These are phyloP conservation scores for Latrodectus hesperus DNA, from an alignment of 2,888 invertebrate species.

Conservation along the genomic window DNA sequence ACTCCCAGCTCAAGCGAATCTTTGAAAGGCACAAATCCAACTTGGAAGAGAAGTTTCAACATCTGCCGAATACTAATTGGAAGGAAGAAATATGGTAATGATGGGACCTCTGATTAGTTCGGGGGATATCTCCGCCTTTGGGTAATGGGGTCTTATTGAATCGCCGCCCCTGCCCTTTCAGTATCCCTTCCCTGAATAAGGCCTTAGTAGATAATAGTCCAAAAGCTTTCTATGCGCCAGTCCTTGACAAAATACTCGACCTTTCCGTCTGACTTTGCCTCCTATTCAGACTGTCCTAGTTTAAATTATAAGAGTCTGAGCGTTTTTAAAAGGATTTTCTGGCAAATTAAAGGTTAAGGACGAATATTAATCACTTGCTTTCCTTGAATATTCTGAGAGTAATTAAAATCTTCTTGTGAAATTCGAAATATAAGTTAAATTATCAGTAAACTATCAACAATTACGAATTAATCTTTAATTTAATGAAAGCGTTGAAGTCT, in stretches of 20 bases:
- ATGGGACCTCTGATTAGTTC: conserved; percentile 50
- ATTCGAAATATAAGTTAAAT: no score
- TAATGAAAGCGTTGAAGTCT: no score
- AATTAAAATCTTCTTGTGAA: no score
- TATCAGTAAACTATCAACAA: no score
- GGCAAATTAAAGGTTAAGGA: no score
- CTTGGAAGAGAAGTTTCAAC: conserved; percentile 14
- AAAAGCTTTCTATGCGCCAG: neutral
- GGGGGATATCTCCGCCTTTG: conserved; percentile 20
- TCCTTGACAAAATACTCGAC: neutral
- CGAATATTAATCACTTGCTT: no score
- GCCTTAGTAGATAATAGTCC: neutral
- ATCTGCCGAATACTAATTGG: conserved; percentile 59
- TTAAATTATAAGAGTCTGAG: no score
- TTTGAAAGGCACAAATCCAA: neutral
- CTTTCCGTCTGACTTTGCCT: neutral
- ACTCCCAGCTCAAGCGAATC: neutral
- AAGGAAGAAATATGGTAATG: conserved; percentile 63
- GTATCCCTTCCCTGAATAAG: neutral
- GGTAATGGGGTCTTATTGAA: conserved; percentile 45
- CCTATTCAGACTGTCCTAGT: no score
- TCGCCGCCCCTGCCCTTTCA: neutral
- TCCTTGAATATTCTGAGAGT: no score
- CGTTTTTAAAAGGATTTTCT: no score
- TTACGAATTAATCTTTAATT: no score